These are phyloP conservation scores for Henricia sp. DNA, from an alignment of 53 echinoderm and acorn worm species.

Conservation along the genomic window DNA sequence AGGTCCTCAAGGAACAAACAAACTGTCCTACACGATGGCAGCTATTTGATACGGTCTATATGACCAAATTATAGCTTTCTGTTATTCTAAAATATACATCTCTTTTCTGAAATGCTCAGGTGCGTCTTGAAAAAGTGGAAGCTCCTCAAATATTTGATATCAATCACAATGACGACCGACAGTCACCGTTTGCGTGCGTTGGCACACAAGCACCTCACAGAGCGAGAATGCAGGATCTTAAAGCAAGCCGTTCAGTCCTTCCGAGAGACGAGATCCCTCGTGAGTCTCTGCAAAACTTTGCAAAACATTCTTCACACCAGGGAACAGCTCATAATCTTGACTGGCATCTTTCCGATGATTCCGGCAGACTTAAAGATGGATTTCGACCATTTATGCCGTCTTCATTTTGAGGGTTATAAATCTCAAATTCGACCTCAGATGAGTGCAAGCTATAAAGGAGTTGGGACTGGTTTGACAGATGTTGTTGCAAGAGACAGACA, in stretches of 20 bases:
- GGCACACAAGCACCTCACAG: slow-evolving; percentile 79
- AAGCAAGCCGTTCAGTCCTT: slow-evolving; percentile 79
- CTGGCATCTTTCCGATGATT: slow-evolving; percentile 80
- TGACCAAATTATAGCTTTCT: too few relatives aligned
- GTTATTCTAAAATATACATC: too few relatives aligned
- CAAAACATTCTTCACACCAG: slow-evolving; percentile 77
- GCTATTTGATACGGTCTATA: too few relatives aligned
- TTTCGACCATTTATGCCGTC: slow-evolving; percentile 80
- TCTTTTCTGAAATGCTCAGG: too few relatives aligned
- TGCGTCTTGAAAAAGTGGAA: too few relatives aligned
- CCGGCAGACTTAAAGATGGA: slow-evolving; percentile 73
- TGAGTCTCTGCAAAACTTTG: slow-evolving; percentile 79
- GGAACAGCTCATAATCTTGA: slow-evolving; percentile 74
- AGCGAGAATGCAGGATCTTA: slow-evolving; percentile 78
- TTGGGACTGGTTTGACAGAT: too few relatives aligned
- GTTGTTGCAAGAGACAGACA: slow-evolving; percentile 8
- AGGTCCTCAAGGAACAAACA: too few relatives aligned
- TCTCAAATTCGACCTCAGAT: slow-evolving; percentile 58
- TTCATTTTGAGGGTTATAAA: slow-evolving; percentile 80
- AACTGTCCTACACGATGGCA: too few relatives aligned
- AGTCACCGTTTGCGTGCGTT: slow-evolving; percentile 75
- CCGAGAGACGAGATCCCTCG: slow-evolving; percentile 82
- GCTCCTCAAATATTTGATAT: too few relatives aligned
- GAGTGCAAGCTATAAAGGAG: too few relatives aligned
- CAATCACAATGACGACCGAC: slow-evolving; percentile 56